Evolutionary conservation across 2,113 vertebrate species (phyloP).

Genomic region (Hydropotes inermis): DNA sequence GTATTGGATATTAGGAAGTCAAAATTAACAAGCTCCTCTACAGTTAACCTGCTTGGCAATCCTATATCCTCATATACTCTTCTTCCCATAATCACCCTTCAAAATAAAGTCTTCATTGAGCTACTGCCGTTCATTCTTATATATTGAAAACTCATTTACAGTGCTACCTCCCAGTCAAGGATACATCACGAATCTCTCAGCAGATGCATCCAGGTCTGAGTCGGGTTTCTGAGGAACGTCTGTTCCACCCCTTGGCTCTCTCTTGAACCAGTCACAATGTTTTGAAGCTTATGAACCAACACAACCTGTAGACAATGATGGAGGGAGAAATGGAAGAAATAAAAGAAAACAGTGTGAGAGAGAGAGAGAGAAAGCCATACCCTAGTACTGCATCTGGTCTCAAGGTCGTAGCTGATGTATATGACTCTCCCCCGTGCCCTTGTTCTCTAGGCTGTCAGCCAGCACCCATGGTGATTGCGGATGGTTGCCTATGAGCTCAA

Average conservation of each 20-base stretch:
- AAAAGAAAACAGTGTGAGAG: neutral
- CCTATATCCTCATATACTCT: neutral
- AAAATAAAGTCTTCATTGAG: neutral
- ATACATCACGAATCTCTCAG: neutral
- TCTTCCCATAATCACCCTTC: neutral
- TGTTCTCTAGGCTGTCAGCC: neutral
- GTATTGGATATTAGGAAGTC: neutral
- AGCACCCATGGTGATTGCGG: neutral
- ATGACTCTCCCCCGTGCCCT: neutral
- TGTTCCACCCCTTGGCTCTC: neutral
- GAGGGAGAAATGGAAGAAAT: neutral
- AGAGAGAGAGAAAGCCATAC: neutral
- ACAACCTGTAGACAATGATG: neutral
- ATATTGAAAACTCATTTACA: neutral
- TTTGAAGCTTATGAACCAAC: neutral
- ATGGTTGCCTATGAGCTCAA: neutral
- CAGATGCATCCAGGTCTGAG: neutral
- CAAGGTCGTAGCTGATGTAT: neutral
- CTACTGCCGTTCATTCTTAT: neutral
- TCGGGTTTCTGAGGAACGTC: neutral
- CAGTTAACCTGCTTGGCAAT: neutral
- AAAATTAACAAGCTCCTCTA: neutral
- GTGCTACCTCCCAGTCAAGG: neutral
- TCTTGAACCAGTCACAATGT: neutral
- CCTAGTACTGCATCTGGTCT: neutral